Conservation (phyloP, 2,113 vertebrate genomes). For the Nestor notabilis region DNA sequence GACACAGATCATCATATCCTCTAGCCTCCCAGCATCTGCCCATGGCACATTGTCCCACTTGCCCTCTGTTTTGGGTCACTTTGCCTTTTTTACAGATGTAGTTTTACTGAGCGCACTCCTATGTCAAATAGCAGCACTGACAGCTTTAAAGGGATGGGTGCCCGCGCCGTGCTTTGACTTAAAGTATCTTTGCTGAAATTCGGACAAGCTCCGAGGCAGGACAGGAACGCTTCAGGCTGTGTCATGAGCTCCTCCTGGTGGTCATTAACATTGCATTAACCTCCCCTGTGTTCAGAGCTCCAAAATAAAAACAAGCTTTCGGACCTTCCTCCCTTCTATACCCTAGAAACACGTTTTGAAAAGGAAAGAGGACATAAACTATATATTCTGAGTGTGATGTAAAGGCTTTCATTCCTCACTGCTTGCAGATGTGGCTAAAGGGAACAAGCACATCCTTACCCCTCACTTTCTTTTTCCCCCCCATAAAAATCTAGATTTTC, state of each 20-base stretch:
- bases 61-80: not conserved
- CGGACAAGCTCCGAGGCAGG: fast-evolving
- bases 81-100: not conserved
- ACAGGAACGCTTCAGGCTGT: not conserved
- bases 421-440: not conserved
- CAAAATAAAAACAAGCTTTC: not conserved
- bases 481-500: not conserved
- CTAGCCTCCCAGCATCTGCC: not conserved
- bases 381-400: not conserved
- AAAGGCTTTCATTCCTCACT: not conserved
- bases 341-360: not conserved
- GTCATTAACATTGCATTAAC: fast-evolving
- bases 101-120: not conserved
- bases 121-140: not conserved
- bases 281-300: fast-evolving
- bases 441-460: not conserved
- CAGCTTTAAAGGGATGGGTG: not conserved
- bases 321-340: not conserved
- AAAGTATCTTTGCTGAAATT: fast-evolving
- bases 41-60: not conserved
- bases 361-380: not conserved
- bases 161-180: fast-evolving
- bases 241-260: slow-evolving; percentile 49
- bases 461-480: not conserved
- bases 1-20: not conserved